A percentile compares a stretch with the other conserved stretches of the same genome.
These are phyloP conservation scores for Chironomus riparius DNA, from an alignment of 2,888 invertebrate species.

Conservation along the genomic window DNA sequence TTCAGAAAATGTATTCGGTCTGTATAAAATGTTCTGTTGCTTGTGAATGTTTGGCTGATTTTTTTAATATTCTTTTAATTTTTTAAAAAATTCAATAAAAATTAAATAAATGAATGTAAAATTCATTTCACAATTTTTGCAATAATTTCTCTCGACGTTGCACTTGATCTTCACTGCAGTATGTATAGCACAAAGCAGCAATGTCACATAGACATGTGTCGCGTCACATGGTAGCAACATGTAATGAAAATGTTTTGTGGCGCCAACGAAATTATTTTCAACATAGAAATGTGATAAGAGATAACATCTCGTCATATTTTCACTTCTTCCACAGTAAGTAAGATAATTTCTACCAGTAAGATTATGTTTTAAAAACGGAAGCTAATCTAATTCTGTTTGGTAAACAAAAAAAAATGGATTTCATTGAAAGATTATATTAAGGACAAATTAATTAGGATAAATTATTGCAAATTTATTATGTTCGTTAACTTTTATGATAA, in stretches of 20 bases:
- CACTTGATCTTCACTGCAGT: neutral
- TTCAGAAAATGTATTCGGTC: neutral
- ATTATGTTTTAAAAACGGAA: neutral
- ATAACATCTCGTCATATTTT: slow-evolving; percentile 5
- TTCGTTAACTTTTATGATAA: neutral
- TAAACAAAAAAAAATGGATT: neutral
- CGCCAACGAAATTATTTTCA: neutral
- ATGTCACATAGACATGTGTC: neutral
- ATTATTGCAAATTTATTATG: neutral
- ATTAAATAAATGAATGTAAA: neutral
- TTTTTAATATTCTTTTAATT: neutral
- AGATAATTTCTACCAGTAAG: neutral
- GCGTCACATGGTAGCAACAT: neutral
- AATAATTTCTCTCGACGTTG: neutral
- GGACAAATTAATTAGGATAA: neutral
- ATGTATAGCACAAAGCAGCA: neutral
- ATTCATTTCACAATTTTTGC: neutral
- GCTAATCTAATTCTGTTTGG: neutral
- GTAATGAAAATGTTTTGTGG: neutral
- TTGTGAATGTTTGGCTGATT: neutral
- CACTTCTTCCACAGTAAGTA: neutral
- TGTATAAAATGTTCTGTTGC: neutral
- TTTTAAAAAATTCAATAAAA: neutral
- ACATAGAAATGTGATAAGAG: neutral
- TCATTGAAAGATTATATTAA: neutral